Conservation (phyloP, 2,113 vertebrate species). For the Pachycephala philippinensis region DNA sequence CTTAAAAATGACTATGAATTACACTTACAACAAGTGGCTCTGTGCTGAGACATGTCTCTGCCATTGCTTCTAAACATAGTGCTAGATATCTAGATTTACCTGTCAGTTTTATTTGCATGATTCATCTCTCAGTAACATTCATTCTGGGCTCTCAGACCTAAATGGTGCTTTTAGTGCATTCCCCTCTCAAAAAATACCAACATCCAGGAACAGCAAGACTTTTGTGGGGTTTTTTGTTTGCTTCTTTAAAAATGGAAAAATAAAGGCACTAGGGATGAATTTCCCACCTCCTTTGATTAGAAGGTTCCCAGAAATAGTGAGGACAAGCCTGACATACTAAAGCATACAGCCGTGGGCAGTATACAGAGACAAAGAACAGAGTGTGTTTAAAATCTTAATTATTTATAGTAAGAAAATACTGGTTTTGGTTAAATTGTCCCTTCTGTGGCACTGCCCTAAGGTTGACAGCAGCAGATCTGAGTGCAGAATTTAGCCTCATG, state of each 20-base stretch:
- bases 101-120: neutral
- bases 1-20: neutral
- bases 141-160: neutral
- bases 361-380: neutral
- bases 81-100: neutral
- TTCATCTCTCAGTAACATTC: neutral
- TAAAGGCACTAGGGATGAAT: neutral
- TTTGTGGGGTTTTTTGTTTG: neutral
- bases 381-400: constrained; percentile 7
- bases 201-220: neutral
- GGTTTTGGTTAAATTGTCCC: neutral
- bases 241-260: neutral
- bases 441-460: neutral
- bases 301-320: neutral
- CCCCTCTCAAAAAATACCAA: neutral
- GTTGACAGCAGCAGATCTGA: neutral
- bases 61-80: neutral
- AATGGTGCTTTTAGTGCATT: neutral
- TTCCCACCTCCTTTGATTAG: neutral
- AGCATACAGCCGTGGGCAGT: neutral
- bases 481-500: neutral
- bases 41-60: neutral
- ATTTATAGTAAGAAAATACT: neutral
- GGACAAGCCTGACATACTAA: neutral
- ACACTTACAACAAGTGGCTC: neutral